Base-by-base conservation (phyloP, 2,888 invertebrate species). In the Epinotia nisella region DNA sequence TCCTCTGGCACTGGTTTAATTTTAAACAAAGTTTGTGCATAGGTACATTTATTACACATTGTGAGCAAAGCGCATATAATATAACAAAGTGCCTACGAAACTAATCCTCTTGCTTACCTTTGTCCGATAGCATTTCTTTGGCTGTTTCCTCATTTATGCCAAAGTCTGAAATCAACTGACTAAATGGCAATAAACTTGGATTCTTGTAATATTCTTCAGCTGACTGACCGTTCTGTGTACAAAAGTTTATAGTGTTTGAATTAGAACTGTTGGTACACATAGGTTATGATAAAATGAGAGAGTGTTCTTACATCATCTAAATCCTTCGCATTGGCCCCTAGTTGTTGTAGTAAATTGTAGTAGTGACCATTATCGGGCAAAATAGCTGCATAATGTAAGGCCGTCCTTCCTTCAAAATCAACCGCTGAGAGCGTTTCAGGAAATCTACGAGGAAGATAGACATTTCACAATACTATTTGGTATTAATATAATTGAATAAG, bases 301-400 rank as follows among this genome's bases (percentile, higher is more conserved):
- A 13, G 13, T 41, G 11, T 49, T 88, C 95, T 94, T 92, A 98
- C 98, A 87, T 97, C 97, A 90, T 98, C 98, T 78, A 96, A 94
- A 68, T 96, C 94, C 82, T 96, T 96, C 2, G 97, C 95, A 90
- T 98, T 97, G 49, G 97, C 97, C 65, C 98, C 98, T 72, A 98
- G 94, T 85, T 97, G 97, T 78, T 96, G 94, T 66, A 98, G 92
- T 69, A 98, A 94, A 87, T 97, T 97, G 87, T 97, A 98, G 84
- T 97, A 97, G 86, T 98, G 97, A 0, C 97, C 97, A 83, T 98
- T 98, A 82, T 98, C 97, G 55, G 96, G 96, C 73, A 97, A 90
- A 13, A 96, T 96, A 3, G 97, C 97, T 1, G 98, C 97, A 85
- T 98, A 98, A 89, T 98, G 98, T 76, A 98, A 93, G 0, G 98